phyloP scores from a whole-genome alignment of 2,113 vertebrate genomes.

The Bubo bubo region DNA sequence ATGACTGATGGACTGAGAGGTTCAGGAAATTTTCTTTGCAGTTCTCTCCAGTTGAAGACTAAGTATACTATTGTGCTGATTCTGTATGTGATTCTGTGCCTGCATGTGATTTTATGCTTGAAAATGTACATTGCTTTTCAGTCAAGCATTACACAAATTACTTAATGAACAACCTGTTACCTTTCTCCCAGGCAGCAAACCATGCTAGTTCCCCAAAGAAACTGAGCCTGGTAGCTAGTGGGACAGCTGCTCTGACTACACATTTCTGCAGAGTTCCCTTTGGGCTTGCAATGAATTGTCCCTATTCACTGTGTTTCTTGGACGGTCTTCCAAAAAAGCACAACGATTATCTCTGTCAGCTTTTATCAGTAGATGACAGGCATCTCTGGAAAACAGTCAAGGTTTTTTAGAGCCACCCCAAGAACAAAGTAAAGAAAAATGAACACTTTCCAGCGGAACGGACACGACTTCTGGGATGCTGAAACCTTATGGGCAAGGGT shows the following conservation, averaged over 20 bases:
- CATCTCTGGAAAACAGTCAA: neutral
- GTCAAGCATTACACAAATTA: slow-evolving; percentile 20
- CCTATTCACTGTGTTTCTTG: neutral
- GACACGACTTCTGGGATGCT: neutral
- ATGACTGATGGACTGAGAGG: slow-evolving; percentile 34
- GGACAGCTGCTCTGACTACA: neutral
- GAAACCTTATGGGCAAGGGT: neutral
- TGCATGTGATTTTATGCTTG: neutral
- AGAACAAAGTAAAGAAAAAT: neutral
- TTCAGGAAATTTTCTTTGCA: slow-evolving; percentile 51
- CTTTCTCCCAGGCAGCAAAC: slow-evolving; percentile 1
- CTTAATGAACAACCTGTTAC: slow-evolving; percentile 38
- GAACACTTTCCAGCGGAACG: neutral
- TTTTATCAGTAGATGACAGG: neutral
- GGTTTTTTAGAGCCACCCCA: neutral
- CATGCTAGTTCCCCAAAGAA: neutral
- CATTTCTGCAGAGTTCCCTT: neutral
- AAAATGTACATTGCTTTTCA: slow-evolving; percentile 21
- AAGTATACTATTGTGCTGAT: slow-evolving; percentile 32
- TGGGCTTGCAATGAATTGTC: neutral
- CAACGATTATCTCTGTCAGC: neutral
- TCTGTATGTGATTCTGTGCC: neutral
- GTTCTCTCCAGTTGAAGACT: slow-evolving; percentile 28
- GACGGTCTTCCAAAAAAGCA: neutral
- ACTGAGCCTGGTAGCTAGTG: neutral